Evolutionary conservation across 2,113 vertebrate genomes (phyloP), one percentile per base, ranked within the genome.

Genomic region (Cavia aperea): DNA sequence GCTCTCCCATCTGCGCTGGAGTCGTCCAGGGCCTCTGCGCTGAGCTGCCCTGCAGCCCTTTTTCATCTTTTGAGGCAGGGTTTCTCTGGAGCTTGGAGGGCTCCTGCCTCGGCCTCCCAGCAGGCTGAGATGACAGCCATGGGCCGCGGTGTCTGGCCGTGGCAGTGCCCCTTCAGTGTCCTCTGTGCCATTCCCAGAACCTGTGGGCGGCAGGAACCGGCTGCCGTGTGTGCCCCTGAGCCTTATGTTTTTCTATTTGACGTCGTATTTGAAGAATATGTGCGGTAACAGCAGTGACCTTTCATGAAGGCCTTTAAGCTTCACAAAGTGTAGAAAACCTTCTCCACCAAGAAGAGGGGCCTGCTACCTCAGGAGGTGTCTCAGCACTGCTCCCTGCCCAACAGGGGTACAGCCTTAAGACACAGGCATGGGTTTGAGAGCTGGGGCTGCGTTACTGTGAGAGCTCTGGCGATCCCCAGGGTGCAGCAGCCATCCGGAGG

Each of bases 351-450:
- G 4, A 36, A 11, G 51, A 9, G 13, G 7, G 65, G 19, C 58
- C 29, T 1, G 3, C 39, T 2, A 5, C 6, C 0, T 23, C 2
- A 2, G 13, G 39, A 21, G 33, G 9, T 23, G 49, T 78, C 60
- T 58, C 5, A 16, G 73, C 7, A 1, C 73, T 8, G 14, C 73
- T 51, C 14, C 46, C 43, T 51, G 73, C n/a, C 63, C 65, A 62
- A 36, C 54, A 68, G 39, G 26, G 62, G 49, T 19, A 2, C 68
- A 4, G 91, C 31, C 13, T 11, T 54, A 13, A 24, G 54, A 3
- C 0, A 36, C 14, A 36, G 2, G 23, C 6, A 2, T 4, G 11
- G 86, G 91, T 36, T 33, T 0, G 0, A 1, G 6, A 23, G 54
- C 11, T 8, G 36, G 26, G 70, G 21, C 70, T 12, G 70, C 12